Evolutionary conservation across 2,113 vertebrate species (phyloP).

Genomic region (Vanacampus margaritifer): DNA sequence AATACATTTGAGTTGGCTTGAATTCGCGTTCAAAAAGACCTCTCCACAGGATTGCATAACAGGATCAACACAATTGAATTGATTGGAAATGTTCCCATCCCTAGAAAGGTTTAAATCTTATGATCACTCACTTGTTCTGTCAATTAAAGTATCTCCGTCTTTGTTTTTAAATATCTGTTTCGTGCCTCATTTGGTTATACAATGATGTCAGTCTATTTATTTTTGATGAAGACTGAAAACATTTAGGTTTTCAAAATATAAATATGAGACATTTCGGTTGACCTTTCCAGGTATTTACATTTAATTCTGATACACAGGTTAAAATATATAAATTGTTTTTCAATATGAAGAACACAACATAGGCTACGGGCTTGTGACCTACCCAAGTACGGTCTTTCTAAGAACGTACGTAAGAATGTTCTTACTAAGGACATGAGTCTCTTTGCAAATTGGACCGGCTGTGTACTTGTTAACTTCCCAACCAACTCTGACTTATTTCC

Average conservation of each 20-base stretch:
- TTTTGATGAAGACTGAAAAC: no score
- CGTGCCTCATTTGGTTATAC: background rate
- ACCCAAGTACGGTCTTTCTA: no score
- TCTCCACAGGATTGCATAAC: slow-evolving; percentile 33
- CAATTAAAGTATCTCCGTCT: background rate
- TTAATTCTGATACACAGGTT: background rate
- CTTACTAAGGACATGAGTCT: no score
- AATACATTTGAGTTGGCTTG: slow-evolving; percentile 27
- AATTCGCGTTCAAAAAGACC: slow-evolving; percentile 30
- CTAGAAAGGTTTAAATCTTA: slow-evolving; percentile 6
- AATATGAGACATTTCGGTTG: background rate
- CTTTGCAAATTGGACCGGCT: no score
- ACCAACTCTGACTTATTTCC: no score
- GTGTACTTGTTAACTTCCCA: no score
- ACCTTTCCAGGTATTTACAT: background rate
- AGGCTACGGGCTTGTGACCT: no score
- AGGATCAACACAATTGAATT: slow-evolving; percentile 14
- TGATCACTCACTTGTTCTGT: slow-evolving; percentile 2
- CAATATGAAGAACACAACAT: no score
- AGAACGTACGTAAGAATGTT: no score
- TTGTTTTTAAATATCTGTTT: background rate
- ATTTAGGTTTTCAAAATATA: background rate
- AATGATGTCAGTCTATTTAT: background rate
- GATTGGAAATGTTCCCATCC: slow-evolving; percentile 24
- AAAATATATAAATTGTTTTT: no score